A percentile compares a stretch with the other conserved stretches of the same genome.
phyloP scores from a whole-genome alignment of 2,113 vertebrate genomes.

The Halcyon malimbica region DNA sequence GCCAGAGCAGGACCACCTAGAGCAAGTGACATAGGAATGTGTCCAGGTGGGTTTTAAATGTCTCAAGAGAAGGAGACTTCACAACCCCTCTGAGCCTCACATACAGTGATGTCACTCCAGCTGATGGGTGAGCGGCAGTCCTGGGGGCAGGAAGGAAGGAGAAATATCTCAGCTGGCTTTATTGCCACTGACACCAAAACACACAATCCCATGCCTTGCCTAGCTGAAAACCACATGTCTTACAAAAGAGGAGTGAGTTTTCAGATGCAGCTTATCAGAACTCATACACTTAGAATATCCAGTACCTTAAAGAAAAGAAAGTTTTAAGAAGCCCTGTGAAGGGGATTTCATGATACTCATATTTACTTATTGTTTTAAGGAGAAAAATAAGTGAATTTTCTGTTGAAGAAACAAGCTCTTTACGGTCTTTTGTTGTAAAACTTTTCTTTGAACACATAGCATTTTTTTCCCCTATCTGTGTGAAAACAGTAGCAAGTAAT shows the following conservation, averaged over 20 bases:
- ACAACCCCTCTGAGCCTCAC: neutral
- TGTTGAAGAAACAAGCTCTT: neutral
- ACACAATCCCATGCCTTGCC: neutral
- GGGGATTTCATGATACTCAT: neutral
- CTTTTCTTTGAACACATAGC: neutral
- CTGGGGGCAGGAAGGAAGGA: neutral
- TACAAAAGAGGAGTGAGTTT: neutral
- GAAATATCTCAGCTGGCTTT: neutral
- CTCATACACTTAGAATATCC: neutral
- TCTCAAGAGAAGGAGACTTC: too few species aligned
- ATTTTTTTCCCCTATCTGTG: neutral
- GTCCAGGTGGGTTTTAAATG: too few species aligned
- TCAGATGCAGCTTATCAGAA: neutral
- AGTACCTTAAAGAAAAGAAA: neutral
- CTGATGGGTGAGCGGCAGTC: fast-evolving
- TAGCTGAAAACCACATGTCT: neutral
- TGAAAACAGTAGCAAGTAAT: neutral
- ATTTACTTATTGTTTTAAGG: neutral
- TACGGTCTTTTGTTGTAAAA: neutral
- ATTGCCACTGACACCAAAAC: neutral
- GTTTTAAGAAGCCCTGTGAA: neutral
- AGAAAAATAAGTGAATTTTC: neutral
- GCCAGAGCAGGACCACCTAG: too few species aligned
- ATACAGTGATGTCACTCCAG: neutral
- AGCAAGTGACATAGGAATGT: too few species aligned